These are phyloP conservation scores for Nephrotoma flavescens DNA, from an alignment of 2,888 invertebrate species.

Conservation along the genomic window DNA sequence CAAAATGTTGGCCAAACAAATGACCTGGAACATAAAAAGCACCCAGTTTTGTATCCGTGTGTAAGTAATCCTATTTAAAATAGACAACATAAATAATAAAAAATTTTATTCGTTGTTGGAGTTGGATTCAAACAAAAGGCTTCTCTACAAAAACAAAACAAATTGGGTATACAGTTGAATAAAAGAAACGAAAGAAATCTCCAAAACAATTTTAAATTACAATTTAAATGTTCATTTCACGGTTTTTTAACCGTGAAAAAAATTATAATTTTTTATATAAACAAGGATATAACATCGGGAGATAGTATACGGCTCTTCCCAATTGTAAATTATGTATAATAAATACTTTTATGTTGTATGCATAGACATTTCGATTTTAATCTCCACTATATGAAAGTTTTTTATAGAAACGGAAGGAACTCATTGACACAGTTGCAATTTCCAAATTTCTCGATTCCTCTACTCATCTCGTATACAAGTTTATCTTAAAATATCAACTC, in stretches of 20 bases:
- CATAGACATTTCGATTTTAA: not conserved
- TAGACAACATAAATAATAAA: no score
- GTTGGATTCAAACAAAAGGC: not conserved
- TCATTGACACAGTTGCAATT: not conserved
- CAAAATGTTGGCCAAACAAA: no score
- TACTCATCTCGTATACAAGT: not conserved
- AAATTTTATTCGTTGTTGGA: not conserved
- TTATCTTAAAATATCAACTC: not conserved
- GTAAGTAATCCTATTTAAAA: no score
- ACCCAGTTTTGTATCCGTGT: no score
- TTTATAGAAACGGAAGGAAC: not conserved
- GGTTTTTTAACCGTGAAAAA: not conserved
- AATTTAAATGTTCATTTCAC: not conserved
- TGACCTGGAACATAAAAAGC: no score
- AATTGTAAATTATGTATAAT: no score
- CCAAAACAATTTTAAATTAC: not conserved
- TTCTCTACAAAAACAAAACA: not conserved
- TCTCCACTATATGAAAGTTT: not conserved
- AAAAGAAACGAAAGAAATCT: not conserved
- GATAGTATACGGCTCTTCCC: not conserved
- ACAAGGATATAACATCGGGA: not conserved
- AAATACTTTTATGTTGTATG: no score
- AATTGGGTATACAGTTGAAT: not conserved
- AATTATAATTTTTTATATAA: not conserved
- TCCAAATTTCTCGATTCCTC: not conserved